Base-by-base conservation (phyloP, 2,797 vertebrate genomes). In the Dromococcyx pavoninus region DNA sequence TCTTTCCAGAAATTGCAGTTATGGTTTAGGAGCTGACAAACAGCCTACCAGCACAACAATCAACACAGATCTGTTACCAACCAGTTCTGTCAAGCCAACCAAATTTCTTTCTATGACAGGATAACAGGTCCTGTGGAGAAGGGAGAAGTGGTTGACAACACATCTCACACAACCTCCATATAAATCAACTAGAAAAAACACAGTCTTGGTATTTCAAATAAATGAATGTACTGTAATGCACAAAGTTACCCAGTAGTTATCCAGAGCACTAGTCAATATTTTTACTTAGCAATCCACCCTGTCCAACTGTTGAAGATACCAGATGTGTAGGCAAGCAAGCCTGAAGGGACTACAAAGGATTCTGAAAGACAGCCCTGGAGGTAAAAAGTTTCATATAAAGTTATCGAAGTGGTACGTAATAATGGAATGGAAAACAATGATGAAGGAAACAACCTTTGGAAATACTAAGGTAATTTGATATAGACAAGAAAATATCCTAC, bases 51-150 rank as follows among this genome's bases (percentile, higher is more conserved):
- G 83, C 69, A 60, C n/a, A 83, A 83, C n/a, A 64, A 81, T 28
- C 65, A 87, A 54, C 50, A 82, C 0, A 10, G 27, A 86, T 69
- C 71, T 78, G 71, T 43, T 81, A 88, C 81, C 7, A 10, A 61
- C 23, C 78, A 65, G 54, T 22, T 87, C 39, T 70, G 81, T 57
- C 74, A 92, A 70, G 75, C 16, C 54, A 93, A 72, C 17, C 67
- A 87, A 44, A 72, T 65, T 82, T 75, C 60, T 41, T 33, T 82
- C 71, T 92, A n/a, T 35, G 70, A 85, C 5, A 91, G 74, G 16
- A 17, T 61, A 84, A 91, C 58, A 84, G 73, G 58, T 54, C 87
- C 85, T 72, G 81, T 25, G 74, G 66, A 89, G 51, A 95, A 94
- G 87, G 76, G 41, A 91, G 46, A 84, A 87, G 83, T 13, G 54